Evolutionary conservation across 1,140 invertebrate species (phyloP).

Genomic region (Gryon sp.): DNA sequence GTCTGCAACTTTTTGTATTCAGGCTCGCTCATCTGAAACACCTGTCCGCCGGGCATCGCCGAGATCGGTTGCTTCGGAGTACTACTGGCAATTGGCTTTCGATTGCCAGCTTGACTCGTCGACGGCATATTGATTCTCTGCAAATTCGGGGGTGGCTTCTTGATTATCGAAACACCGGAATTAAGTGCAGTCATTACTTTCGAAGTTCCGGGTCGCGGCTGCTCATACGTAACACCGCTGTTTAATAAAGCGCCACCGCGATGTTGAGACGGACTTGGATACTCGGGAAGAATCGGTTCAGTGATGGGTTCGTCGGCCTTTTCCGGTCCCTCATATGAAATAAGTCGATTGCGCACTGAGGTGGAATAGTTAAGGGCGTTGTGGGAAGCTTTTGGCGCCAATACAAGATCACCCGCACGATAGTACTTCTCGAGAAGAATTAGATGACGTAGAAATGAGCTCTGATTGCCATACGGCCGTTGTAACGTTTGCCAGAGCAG

Average conservation of each 20-base stretch:
- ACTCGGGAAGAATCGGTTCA: slow-evolving; percentile 70
- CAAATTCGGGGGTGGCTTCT: slow-evolving; percentile 75
- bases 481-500: slow-evolving; percentile 89
- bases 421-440: slow-evolving; percentile 91
- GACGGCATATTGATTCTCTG: slow-evolving; percentile 68
- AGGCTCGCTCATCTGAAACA: slow-evolving; percentile 73
- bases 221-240: too few relatives aligned
- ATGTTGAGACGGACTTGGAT: slow-evolving; percentile 67
- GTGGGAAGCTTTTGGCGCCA: slow-evolving; percentile 85
- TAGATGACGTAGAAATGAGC: slow-evolving; percentile 89
- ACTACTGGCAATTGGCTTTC: slow-evolving; percentile 10
- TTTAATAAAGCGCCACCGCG: slow-evolving; percentile 71
- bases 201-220: slow-evolving; percentile 9
- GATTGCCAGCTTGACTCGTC: slow-evolving; percentile 13
- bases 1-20: slow-evolving; percentile 72
- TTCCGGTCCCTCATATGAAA: slow-evolving; percentile 84
- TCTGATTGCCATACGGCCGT: slow-evolving; percentile 91
- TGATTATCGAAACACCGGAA: slow-evolving; percentile 76
- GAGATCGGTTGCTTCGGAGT: slow-evolving; percentile 14
- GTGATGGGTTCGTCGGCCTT: slow-evolving; percentile 76
- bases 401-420: slow-evolving; percentile 85
- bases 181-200: slow-evolving; percentile 70
- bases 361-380: slow-evolving; percentile 88
- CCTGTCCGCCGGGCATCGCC: slow-evolving; percentile 68
- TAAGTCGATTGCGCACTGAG: slow-evolving; percentile 87